Percentiles rank a stretch among this genome's conserved stretches.
phyloP scores from a whole-genome alignment of 2,113 vertebrate species.

The Pelvicachromis taeniatus region DNA sequence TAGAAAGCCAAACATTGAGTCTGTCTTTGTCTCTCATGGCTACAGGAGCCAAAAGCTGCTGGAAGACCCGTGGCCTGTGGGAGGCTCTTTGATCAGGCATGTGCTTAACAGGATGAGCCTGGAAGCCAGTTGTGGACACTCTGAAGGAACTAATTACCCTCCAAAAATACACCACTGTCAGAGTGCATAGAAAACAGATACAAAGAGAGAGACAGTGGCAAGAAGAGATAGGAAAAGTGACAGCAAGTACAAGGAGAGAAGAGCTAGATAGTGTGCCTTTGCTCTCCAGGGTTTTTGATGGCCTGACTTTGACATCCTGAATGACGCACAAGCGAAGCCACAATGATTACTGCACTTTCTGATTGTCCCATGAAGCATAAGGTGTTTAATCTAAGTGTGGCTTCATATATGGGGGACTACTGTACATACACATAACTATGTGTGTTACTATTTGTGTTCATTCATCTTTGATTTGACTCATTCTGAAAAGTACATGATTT shows the following conservation, averaged over 20 bases:
- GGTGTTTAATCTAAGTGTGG: background rate
- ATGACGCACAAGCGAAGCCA: constrained; percentile 27
- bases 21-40: background rate
- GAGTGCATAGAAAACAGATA: constrained; percentile 3
- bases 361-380: background rate
- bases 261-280: constrained; percentile 13
- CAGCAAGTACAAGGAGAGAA: constrained; percentile 9
- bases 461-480: constrained; percentile 10
- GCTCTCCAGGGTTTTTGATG: constrained; percentile 45
- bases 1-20: constrained; percentile 34
- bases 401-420: background rate
- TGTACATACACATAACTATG: background rate
- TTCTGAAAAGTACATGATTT: background rate
- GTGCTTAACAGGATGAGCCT: constrained; percentile 55
- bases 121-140: constrained; percentile 42
- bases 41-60: constrained; percentile 22
- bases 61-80: constrained; percentile 12
- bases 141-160: constrained; percentile 60
- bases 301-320: constrained; percentile 49
- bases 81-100: constrained; percentile 59
- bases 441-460: constrained; percentile 14
- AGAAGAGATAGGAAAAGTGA: constrained; percentile 23
- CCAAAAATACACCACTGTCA: constrained; percentile 49
- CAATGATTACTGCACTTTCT: background rate
- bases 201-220: background rate